phyloP scores from a whole-genome alignment of 2,113 vertebrate genomes.

The Phaethornis superciliosus region DNA sequence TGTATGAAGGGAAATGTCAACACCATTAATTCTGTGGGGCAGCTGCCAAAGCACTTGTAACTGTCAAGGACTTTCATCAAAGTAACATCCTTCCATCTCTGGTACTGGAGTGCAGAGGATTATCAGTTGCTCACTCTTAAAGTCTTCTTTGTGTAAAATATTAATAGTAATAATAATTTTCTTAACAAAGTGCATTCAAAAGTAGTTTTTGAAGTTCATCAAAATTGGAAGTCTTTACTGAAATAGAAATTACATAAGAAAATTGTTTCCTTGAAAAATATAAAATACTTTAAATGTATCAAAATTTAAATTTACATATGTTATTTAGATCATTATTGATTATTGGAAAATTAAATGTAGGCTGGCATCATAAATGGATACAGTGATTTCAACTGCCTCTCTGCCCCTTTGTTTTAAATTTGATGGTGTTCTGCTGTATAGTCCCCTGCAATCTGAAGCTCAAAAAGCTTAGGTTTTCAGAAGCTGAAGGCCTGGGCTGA shows the following conservation, averaged over 20 bases:
- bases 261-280: not conserved
- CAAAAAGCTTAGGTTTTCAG: not conserved
- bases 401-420: rapidly evolving
- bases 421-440: not conserved
- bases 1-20: not conserved
- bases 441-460: not conserved
- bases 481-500: not conserved
- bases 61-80: not conserved
- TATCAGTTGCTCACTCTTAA: not conserved
- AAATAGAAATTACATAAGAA: not conserved
- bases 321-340: not conserved
- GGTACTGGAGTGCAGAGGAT: not conserved
- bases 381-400: not conserved
- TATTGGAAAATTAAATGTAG: not conserved
- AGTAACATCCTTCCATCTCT: not conserved
- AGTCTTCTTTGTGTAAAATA: not conserved
- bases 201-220: not conserved
- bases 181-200: not conserved
- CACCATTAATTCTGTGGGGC: not conserved
- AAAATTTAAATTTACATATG: not conserved
- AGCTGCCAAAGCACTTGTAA: not conserved
- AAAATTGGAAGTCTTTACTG: not conserved
- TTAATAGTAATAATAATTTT: not conserved
- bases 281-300: not conserved
- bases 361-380: not conserved